Evolutionary conservation across 2,113 vertebrate species (phyloP), one percentile per base, ranked within the genome.

Genomic region (Nycticorax nycticorax): DNA sequence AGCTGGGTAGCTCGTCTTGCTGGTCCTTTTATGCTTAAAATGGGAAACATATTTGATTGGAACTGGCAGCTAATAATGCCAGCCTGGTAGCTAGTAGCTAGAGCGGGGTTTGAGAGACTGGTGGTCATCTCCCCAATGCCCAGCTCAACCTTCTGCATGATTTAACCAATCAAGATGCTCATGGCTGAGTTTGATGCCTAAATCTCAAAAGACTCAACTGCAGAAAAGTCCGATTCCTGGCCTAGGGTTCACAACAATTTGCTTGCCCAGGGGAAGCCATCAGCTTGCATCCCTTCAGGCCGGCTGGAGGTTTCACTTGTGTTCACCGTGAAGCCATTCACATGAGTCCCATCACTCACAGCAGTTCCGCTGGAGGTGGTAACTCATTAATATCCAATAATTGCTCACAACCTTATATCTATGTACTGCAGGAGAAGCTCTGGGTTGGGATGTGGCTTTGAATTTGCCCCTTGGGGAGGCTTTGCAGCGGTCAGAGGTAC

Each of bases 221-320:
- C 37, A 43, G 22, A 30, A 63, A n/a, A 17, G 20, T 23, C 48
- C 24, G 19, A 22, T 55, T 37, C 62, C 50, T 53, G 28, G 72
- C 2, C 48, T 57, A 5, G 8, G 22, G n/a, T 27, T 62, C 43
- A 39, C 0, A 0, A 10, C n/a, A 35, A 9, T 8, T 47, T 23
- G 37, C 48, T 57, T 18, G 48, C 55, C 47, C n/a, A 8, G 21
- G 9, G 32, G 76, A 73, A 77, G 30, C 59, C 59, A 23, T 27
- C 55, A 24, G 37, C 26, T 32, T 8, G 3, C 43, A 33, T 18
- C 33, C 5, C 53, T 85, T 20, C 37, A 24, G 50, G 27, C 55
- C 52, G 53, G n/a, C 73, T 18, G 39, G 20, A 50, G 53, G 35
- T 26, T 69, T 64, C n/a, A 0, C 14, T 17, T 60, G 33, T 0